These are phyloP conservation scores for Typhlomys cinereus DNA, from an alignment of 2,113 vertebrate species.

Conservation along the genomic window DNA sequence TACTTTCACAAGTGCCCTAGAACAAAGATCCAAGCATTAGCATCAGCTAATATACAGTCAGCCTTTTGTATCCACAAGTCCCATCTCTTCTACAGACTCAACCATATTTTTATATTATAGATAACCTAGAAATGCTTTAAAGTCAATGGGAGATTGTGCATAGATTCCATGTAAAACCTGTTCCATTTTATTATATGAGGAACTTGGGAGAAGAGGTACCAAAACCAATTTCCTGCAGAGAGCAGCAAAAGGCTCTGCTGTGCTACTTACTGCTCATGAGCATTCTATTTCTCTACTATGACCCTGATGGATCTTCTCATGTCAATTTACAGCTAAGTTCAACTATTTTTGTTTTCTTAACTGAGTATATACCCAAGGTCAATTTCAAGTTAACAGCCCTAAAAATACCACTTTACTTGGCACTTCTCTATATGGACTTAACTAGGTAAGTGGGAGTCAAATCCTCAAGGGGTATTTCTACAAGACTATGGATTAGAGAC, in stretches of 20 bases:
- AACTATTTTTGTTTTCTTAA: slow-evolving; percentile 6
- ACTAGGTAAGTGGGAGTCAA: neutral
- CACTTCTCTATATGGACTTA: neutral
- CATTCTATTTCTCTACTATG: neutral
- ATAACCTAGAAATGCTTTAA: neutral
- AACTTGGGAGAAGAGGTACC: rapidly evolving
- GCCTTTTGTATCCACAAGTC: neutral
- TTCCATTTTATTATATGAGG: neutral
- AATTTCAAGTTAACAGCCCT: neutral
- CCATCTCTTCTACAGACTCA: neutral
- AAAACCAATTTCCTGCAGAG: neutral
- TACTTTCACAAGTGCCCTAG: neutral
- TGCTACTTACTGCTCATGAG: neutral
- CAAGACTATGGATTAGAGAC: neutral
- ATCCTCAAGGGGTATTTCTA: neutral
- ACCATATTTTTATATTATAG: neutral
- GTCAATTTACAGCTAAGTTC: neutral
- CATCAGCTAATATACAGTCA: neutral
- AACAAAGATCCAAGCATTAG: neutral
- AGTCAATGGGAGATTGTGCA: neutral
- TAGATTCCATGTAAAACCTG: neutral
- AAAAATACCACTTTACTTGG: slow-evolving; percentile 41
- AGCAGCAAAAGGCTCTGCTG: neutral
- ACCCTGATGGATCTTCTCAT: neutral
- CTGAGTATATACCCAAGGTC: slow-evolving; percentile 19